Percentiles rank a stretch among this genome's conserved stretches.
Conservation (phyloP, 2,113 vertebrate genomes). For the Elephantulus edwardii region DNA sequence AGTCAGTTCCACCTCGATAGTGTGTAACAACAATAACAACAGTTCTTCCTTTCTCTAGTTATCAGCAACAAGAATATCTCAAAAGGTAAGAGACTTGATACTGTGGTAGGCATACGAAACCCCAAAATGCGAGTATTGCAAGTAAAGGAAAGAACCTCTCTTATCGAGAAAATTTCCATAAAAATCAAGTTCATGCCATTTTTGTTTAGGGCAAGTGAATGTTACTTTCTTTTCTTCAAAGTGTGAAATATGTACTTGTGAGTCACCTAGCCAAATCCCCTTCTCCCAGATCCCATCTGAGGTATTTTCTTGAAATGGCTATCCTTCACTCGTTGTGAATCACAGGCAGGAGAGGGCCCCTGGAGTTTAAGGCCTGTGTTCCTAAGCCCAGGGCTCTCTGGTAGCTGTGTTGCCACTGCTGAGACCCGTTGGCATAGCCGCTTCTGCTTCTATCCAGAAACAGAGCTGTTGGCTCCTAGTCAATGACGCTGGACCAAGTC, state of each 20-base stretch:
- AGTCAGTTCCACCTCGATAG: no score
- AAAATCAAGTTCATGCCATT: background rate
- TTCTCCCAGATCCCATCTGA: background rate
- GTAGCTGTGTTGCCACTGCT: background rate
- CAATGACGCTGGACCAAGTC: background rate
- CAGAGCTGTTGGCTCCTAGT: background rate
- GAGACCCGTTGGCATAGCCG: background rate
- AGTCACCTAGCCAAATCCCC: background rate
- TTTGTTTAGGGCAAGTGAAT: background rate
- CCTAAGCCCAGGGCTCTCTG: conserved; percentile 18
- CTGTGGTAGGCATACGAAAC: background rate
- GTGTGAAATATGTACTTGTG: background rate
- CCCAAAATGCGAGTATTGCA: background rate
- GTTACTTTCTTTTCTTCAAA: background rate
- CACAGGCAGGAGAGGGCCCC: background rate
- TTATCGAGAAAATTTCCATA: no score
- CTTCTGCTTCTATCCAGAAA: background rate
- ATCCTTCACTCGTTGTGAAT: background rate
- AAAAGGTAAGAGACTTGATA: background rate
- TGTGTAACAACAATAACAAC: no score
- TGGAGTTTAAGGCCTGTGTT: background rate
- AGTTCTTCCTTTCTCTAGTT: background rate
- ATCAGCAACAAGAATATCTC: background rate
- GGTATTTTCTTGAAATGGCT: background rate
- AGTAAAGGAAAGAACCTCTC: background rate